Percentiles rank a stretch among this genome's conserved stretches.
Evolutionary conservation across 2,888 invertebrate species (phyloP).

Genomic region (Molorchus minor): DNA sequence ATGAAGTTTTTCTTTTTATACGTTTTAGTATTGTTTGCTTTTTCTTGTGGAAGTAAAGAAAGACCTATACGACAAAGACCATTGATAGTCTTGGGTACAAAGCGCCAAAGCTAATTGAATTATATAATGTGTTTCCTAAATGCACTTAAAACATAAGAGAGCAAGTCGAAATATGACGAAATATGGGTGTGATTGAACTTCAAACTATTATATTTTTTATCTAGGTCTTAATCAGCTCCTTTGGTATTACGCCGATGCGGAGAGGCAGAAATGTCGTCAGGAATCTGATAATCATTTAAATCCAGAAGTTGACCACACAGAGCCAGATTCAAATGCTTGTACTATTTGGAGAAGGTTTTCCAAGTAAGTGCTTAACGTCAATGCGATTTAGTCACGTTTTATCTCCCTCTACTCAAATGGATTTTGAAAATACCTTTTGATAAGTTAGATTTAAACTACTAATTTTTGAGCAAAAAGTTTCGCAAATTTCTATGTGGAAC

Average conservation of each 20-base stretch:
- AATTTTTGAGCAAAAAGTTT: neutral
- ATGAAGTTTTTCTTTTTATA: conserved; percentile 96
- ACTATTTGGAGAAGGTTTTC: conserved; percentile 89
- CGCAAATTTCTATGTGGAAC: neutral
- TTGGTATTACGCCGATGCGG: conserved; percentile 93
- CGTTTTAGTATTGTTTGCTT: conserved; percentile 91
- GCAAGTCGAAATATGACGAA: too few relatives aligned
- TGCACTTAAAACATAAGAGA: too few relatives aligned
- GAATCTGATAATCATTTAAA: conserved; percentile 58
- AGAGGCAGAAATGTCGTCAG: conserved; percentile 78
- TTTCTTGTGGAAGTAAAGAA: conserved; percentile 98
- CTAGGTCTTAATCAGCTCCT: conserved; percentile 84
- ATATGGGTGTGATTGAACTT: too few relatives aligned
- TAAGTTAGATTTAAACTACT: too few relatives aligned
- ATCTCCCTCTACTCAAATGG: neutral
- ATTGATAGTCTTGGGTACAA: too few relatives aligned
- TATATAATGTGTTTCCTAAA: too few relatives aligned
- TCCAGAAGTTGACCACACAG: conserved; percentile 35
- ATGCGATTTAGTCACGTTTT: too few relatives aligned
- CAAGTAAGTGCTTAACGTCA: conserved; percentile 69
- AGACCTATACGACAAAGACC: too few relatives aligned
- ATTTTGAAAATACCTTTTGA: conserved; percentile 2
- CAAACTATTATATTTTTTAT: neutral
- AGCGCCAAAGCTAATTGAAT: too few relatives aligned
- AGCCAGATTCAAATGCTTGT: conserved; percentile 78